Base-by-base conservation (phyloP, 2,888 invertebrate genomes). In the Asteroscopus sphinx region DNA sequence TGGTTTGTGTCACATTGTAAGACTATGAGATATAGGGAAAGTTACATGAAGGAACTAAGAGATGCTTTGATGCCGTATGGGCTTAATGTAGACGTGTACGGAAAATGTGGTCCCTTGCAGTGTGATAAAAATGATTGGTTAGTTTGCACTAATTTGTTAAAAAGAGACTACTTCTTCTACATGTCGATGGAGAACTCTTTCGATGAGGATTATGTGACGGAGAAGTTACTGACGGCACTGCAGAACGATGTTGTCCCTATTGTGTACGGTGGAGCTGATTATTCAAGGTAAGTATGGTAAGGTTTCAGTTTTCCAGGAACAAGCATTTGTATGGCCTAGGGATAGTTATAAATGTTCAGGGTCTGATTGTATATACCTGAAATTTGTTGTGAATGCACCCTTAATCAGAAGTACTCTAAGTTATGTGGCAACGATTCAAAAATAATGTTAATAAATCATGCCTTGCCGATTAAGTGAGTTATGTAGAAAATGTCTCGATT, bases 131-230 rank as follows among this genome's bases (percentile, higher is more conserved):
- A 73, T 0, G 65, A 61, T 3, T 68, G 75, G n/a, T 46, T 75
- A 0, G 77, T 77, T 13, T 94, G 94, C 55, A 78, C 86, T 47
- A 63, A 55, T 21, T 80, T 88, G 69, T 59, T 95, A 37, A 93
- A 95, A 62, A 88, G 83, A 11, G 93, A 96, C 54, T 97, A 97
- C 85, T 96, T 95, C 80, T 97, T 97, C 80, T 97, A 97, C 79
- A 84, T 97, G 63, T 90, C 95, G 0, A 96, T 97, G 76, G 97
- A 97, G 87, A 97, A 97, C 83, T 96, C 96, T 1, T 95, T 96
- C 70, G 96, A 96, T 74, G 90, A 90, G 44, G 93, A 93, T 68
- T 93, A 93, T 41, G 89, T 93, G 2, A 92, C 93, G 0, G 93
- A 93, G 80, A 97, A 97, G 81, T 88, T 97, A 68, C 95, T 96